phyloP scores from a whole-genome alignment of 2,113 vertebrate species.

The Vulpes ferrilata region DNA sequence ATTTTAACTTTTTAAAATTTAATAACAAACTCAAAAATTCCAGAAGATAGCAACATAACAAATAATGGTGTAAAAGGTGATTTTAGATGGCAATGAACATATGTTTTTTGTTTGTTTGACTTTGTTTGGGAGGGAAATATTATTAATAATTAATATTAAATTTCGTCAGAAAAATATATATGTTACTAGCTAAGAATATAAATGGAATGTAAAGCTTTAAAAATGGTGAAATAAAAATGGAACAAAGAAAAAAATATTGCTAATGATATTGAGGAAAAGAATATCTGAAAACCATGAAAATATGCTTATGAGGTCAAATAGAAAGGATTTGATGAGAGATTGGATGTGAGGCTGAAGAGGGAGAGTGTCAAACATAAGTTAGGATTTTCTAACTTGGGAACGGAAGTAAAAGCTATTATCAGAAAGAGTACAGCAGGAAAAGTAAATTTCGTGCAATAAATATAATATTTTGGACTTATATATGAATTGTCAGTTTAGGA shows the following conservation, averaged over 20 bases:
- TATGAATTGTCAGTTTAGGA: not conserved
- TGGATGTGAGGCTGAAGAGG: not conserved
- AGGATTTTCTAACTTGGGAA: not conserved
- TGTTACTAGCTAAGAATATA: constrained; percentile 3
- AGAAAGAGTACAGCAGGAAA: not conserved
- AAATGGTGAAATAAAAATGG: not conserved
- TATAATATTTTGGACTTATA: not conserved
- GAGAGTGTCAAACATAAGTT: not conserved
- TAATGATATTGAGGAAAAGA: not conserved
- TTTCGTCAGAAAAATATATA: not conserved
- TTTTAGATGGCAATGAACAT: not conserved
- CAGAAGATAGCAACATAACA: not conserved
- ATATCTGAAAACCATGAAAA: not conserved
- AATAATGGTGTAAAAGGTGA: not conserved
- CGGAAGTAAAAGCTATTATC: not conserved
- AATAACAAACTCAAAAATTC: not conserved
- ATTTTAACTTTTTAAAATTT: not conserved
- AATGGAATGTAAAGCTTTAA: not conserved
- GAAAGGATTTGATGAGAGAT: not conserved
- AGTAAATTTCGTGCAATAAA: not conserved
- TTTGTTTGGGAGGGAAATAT: not conserved
- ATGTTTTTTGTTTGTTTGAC: not conserved
- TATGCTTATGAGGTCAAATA: not conserved
- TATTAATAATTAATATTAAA: not conserved
- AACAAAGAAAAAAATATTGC: not conserved